phyloP scores from a whole-genome alignment of 2,888 invertebrate species.

The Caenorhabditis drosophilae region DNA sequence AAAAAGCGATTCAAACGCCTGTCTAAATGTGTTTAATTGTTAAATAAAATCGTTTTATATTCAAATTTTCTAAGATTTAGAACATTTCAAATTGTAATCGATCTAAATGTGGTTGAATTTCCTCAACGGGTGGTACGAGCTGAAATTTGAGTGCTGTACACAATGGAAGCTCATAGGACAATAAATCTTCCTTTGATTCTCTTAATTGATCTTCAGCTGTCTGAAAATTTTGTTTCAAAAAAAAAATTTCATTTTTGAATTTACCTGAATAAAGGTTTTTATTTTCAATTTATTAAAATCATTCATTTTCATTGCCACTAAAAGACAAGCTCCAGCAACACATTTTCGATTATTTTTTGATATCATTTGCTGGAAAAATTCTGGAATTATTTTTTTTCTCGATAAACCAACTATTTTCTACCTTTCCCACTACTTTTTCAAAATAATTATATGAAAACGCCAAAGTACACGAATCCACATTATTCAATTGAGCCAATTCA shows the following conservation, averaged over 20 bases:
- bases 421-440: slow-evolving; percentile 88
- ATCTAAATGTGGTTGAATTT: slow-evolving; percentile 43
- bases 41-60: too few species aligned
- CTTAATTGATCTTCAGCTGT: slow-evolving; percentile 37
- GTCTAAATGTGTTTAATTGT: too few species aligned
- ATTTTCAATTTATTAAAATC: slow-evolving; percentile 90
- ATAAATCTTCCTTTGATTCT: slow-evolving; percentile 33
- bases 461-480: slow-evolving; percentile 84
- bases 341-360: slow-evolving; percentile 93
- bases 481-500: slow-evolving; percentile 73
- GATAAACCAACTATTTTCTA: slow-evolving; percentile 31
- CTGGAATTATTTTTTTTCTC: neutral
- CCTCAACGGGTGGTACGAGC: slow-evolving; percentile 32
- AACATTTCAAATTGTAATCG: slow-evolving; percentile 26
- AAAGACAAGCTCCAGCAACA: slow-evolving; percentile 90
- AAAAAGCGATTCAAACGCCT: too few species aligned
- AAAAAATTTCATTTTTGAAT: neutral
- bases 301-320: slow-evolving; percentile 93
- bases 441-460: slow-evolving; percentile 98
- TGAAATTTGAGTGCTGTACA: slow-evolving; percentile 48
- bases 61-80: too few species aligned
- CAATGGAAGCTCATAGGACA: slow-evolving; percentile 46
- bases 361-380: slow-evolving; percentile 76
- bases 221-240: slow-evolving; percentile 5
- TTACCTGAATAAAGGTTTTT: slow-evolving; percentile 85